Percentiles rank a stretch among this genome's conserved stretches.
Evolutionary conservation across 2,113 vertebrate genomes (phyloP).

Genomic region (Oreamnos americanus): DNA sequence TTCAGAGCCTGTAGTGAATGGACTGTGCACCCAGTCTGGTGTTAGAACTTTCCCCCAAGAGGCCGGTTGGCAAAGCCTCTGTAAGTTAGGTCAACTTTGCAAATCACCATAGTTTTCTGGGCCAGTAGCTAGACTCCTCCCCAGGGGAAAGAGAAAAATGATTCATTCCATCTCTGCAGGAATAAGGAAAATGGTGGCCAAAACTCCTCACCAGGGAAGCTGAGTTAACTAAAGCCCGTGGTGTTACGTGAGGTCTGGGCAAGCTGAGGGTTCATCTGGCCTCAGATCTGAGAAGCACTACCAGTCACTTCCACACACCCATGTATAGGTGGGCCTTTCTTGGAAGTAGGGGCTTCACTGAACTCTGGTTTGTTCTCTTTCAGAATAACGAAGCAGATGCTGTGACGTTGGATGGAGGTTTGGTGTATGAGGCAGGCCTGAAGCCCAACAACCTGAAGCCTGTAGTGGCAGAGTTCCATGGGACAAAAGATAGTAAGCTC

Average conservation of each 20-base stretch:
- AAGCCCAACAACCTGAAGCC: slow-evolving; percentile 86
- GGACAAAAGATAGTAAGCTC: slow-evolving; percentile 67
- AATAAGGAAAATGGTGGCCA: neutral
- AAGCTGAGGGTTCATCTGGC: neutral
- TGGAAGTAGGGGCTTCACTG: neutral
- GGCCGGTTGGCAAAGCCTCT: neutral
- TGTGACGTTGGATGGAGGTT: slow-evolving; percentile 88
- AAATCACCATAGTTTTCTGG: neutral
- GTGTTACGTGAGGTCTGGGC: fast-evolving
- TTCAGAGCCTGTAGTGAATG: neutral
- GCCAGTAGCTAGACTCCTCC: neutral
- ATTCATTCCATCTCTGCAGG: neutral
- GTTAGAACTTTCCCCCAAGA: neutral
- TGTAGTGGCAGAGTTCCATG: slow-evolving; percentile 86
- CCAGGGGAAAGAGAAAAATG: neutral
- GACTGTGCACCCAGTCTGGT: neutral
- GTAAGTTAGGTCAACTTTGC: neutral
- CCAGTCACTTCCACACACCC: neutral
- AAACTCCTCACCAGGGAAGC: neutral
- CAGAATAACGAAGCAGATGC: slow-evolving; percentile 87
- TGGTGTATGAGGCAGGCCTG: slow-evolving; percentile 86
- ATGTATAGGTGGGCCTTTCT: neutral
- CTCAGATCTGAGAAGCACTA: fast-evolving
- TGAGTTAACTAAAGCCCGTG: neutral
- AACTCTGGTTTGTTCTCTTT: neutral